These are phyloP conservation scores for Coremacera marginata DNA, from an alignment of 2,888 invertebrate genomes.

Conservation along the genomic window DNA sequence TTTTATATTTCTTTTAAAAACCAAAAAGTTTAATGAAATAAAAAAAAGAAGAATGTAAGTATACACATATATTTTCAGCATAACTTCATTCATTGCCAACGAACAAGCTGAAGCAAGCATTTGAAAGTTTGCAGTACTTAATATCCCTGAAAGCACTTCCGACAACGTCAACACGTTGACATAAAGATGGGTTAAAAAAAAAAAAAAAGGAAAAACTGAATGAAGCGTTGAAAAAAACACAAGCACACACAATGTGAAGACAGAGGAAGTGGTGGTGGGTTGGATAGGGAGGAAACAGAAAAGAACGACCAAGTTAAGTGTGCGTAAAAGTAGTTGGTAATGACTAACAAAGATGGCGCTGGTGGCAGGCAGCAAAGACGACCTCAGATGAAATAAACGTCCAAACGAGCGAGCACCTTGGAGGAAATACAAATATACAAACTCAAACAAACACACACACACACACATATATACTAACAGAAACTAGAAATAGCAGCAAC, in stretches of 20 bases:
- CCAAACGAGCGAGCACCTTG: background rate
- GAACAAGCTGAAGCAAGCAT: background rate
- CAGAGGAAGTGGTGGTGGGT: background rate
- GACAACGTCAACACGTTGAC: constrained; percentile 15
- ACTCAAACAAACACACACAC: background rate
- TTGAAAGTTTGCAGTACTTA: constrained; percentile 18
- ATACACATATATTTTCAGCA: no score
- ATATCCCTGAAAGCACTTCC: constrained; percentile 24
- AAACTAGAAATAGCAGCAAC: no score
- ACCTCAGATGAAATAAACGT: background rate
- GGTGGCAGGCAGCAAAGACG: background rate
- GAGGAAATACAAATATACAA: background rate
- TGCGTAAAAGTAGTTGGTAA: constrained; percentile 12
- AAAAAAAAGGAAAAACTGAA: background rate
- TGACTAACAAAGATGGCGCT: background rate
- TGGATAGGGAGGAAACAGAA: background rate
- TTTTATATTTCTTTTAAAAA: no score
- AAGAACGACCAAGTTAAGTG: background rate
- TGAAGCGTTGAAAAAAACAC: background rate
- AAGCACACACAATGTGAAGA: background rate
- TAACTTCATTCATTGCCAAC: background rate
- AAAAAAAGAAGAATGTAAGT: no score
- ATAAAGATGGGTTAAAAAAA: background rate
- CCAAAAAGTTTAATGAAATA: no score
- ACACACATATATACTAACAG: background rate